Conservation (phyloP, 2,113 vertebrate genomes). For the Prunella himalayana region DNA sequence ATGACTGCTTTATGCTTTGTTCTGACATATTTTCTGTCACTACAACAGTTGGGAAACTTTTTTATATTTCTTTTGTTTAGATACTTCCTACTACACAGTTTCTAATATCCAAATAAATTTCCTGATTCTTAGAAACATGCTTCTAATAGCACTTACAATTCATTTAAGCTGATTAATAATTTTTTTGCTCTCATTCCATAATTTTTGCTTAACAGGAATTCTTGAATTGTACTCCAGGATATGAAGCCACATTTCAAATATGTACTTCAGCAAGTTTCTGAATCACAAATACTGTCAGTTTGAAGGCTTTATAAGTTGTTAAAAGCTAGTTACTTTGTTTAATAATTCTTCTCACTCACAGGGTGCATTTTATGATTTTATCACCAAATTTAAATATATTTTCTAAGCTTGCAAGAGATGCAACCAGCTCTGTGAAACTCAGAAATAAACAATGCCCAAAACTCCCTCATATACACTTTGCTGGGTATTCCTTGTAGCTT, state of each 20-base stretch:
- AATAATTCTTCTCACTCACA: neutral
- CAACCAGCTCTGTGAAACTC: neutral
- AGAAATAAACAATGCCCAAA: neutral
- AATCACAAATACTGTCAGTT: neutral
- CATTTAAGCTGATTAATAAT: neutral
- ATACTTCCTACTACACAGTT: neutral
- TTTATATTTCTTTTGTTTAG: neutral
- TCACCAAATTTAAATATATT: neutral
- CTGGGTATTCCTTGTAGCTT: neutral
- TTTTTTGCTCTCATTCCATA: neutral
- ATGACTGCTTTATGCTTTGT: neutral
- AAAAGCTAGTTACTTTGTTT: neutral
- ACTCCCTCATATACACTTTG: neutral
- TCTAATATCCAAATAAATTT: neutral
- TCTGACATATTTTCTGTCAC: constrained; percentile 20
- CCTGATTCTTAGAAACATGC: neutral
- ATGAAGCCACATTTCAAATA: neutral
- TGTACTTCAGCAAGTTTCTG: neutral
- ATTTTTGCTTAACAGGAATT: neutral
- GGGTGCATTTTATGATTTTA: neutral
- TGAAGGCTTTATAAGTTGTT: neutral
- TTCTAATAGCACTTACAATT: neutral
- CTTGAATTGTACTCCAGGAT: neutral
- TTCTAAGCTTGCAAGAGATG: neutral
- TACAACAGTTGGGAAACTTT: neutral